A percentile compares a stretch with the other conserved stretches of the same genome.
Conservation (phyloP, 2,797 vertebrate species). For the Hippocampus kuda region DNA sequence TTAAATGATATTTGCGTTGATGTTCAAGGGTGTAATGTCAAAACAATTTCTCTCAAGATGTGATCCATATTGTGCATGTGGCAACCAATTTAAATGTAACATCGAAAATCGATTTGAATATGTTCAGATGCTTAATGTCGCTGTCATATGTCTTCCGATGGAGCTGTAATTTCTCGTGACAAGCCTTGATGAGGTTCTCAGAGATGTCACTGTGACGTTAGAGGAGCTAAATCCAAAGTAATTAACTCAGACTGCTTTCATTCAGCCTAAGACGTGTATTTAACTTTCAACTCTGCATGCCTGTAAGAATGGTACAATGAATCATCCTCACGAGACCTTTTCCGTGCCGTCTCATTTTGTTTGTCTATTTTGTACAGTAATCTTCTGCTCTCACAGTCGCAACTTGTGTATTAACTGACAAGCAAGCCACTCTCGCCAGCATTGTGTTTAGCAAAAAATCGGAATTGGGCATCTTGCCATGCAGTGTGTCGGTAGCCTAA, state of each 20-base stretch:
- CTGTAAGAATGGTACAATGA: slow-evolving; percentile 3
- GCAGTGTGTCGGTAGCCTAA: no score
- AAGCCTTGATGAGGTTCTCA: not conserved
- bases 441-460: slow-evolving; percentile 10
- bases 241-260: not conserved
- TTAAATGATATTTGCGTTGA: not conserved
- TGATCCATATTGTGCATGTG: not conserved
- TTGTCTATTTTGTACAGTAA: not conserved
- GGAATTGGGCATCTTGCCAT: no score
- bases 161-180: not conserved
- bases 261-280: not conserved
- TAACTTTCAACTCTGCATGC: not conserved
- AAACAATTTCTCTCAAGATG: not conserved
- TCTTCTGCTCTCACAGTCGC: not conserved
- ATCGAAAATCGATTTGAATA: not conserved
- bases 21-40: not conserved
- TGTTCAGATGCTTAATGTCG: not conserved
- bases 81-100: not conserved
- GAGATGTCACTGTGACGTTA: not conserved
- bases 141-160: not conserved
- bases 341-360: not conserved
- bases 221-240: not conserved
- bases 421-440: not conserved
- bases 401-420: not conserved
- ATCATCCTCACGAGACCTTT: slow-evolving; percentile 15